Base-by-base conservation (phyloP, 2,888 invertebrate species). In the Sminthurinus aureus region DNA sequence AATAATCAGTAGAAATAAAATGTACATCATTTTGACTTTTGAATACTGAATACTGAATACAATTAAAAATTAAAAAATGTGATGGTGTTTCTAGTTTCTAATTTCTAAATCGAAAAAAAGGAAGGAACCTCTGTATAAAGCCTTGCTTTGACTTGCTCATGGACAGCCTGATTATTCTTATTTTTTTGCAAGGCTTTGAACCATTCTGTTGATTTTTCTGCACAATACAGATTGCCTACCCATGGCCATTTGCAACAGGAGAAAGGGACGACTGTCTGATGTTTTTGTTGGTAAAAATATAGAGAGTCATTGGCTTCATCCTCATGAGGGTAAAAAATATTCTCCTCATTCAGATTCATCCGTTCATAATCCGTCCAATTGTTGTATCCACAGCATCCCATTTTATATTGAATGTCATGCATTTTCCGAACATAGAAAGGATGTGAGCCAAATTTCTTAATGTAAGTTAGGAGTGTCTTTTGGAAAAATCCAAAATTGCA, bases 201-300 rank as follows among this genome's bases (percentile, higher is more conserved):
- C 64, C 73, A 50, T 26, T 74, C 9, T 9, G 38, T 78, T 20
- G 38, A 18, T 22, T 79, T 20, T 64, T 75, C 66, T 13, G 75
- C 81, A n/a, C 82, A 82, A 22, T 67, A 77, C 1, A 82, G 51
- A 77, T 82, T 77, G 4, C 51, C 12, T 52, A 51, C 77, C 82
- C 82, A 82, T 2, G 82, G 82, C 15, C 64, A 77, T 12, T 51
- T 52, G 22, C 82, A 82, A 67, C 82, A 82, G 0, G 82, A 77
- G 69, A 24, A 82, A 2, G 82, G 82, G 26, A 82, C 58, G 8
- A 51, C 15, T 8, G 26, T 22, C 11, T 73, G 26, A 15, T 26
- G 15, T 24, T 79, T 66, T 38, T 79, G 38, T 18, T 11, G 50
- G 26, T 69, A 52, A 15, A 52, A 73, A 38, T 15, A 75, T 0